phyloP scores from a whole-genome alignment of 30 jellyfish, hydroid and myxozoan genomes.

The Catostylus mosaicus region DNA sequence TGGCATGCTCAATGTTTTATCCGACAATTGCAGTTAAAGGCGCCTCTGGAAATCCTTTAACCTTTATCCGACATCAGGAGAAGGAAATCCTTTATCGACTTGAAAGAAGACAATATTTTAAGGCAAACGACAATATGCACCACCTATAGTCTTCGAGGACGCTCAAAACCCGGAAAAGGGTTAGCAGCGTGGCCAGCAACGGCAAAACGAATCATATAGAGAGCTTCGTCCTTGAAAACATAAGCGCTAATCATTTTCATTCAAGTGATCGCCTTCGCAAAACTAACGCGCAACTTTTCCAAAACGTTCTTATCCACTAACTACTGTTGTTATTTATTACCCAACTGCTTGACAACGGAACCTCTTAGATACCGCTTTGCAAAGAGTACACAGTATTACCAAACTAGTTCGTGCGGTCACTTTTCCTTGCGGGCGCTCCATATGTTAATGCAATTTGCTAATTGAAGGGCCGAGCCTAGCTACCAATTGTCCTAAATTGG shows the following conservation, averaged over 20 bases:
- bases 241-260: background rate
- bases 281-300: too few species aligned
- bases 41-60: too few species aligned
- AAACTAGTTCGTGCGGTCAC: background rate
- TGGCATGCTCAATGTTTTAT: too few species aligned
- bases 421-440: background rate
- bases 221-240: background rate
- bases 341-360: background rate
- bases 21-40: too few species aligned
- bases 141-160: background rate
- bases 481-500: too few species aligned
- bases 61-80: too few species aligned
- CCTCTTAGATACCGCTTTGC: constrained; percentile 1
- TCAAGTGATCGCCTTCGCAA: background rate
- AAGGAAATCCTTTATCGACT: too few species aligned
- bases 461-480: background rate
- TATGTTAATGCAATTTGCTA: background rate
- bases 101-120: too few species aligned
- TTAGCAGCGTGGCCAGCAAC: background rate
- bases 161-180: background rate
- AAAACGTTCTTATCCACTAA: background rate
- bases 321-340: background rate
- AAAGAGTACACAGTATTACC: background rate
- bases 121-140: background rate
- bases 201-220: background rate